A percentile compares a stretch with the other conserved stretches of the same genome.
Conservation (phyloP, 2,113 vertebrate genomes). For the Nanorana parkeri region DNA sequence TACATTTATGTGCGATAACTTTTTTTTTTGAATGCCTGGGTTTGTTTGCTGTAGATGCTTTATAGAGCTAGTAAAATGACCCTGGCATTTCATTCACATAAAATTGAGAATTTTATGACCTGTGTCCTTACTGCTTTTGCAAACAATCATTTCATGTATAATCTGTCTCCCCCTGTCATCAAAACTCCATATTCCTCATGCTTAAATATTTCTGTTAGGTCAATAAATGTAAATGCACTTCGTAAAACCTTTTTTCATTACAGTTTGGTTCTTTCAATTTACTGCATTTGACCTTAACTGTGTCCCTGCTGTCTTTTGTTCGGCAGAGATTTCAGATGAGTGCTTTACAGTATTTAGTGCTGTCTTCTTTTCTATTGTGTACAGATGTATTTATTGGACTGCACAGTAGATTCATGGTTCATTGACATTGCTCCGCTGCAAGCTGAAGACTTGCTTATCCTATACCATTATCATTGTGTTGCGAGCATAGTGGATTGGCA, state of each 20-base stretch:
- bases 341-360: conserved; percentile 22
- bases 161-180: conserved; percentile 20
- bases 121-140: conserved; percentile 41
- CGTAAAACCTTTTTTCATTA: conserved; percentile 18
- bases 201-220: conserved; percentile 34
- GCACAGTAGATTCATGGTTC: conserved; percentile 8
- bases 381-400: conserved; percentile 16
- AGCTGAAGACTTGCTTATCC: background rate
- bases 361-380: conserved; percentile 10
- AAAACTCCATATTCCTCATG: conserved; percentile 40
- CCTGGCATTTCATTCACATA: conserved; percentile 31
- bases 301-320: conserved; percentile 16
- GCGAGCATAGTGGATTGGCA: too few species aligned
- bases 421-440: background rate
- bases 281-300: conserved; percentile 35
- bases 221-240: conserved; percentile 42
- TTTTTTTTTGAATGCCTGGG: background rate
- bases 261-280: conserved; percentile 33
- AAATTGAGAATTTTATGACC: conserved; percentile 38
- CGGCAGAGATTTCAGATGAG: conserved; percentile 17
- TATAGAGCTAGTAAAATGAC: conserved; percentile 34
- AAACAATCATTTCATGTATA: conserved; percentile 35
- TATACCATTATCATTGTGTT: too few species aligned
- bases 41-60: conserved; percentile 14
- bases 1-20: background rate